Conservation (phyloP, 2,888 invertebrate genomes). For the Tetragonula carbonaria region DNA sequence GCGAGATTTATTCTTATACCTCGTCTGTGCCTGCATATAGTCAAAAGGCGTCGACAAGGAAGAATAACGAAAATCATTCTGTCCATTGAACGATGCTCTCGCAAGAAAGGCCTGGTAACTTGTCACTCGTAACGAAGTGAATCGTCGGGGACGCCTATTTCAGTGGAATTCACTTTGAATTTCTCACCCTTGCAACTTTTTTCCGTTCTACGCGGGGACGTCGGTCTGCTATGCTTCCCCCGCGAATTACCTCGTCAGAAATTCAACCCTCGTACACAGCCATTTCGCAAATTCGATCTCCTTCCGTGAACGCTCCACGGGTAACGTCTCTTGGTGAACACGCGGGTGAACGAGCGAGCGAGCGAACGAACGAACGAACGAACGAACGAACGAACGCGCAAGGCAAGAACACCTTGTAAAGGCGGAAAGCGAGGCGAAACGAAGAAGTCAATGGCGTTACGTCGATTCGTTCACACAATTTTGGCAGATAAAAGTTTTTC, state of each 20-base stretch:
- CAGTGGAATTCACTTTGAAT: conserved; percentile 66
- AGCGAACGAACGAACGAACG: neutral
- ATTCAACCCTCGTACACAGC: conserved; percentile 81
- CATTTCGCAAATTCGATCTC: conserved; percentile 82
- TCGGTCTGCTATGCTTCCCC: conserved; percentile 55
- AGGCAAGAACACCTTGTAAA: conserved; percentile 24
- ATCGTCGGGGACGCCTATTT: conserved; percentile 55
- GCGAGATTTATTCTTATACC: no score
- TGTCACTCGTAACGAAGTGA: conserved; percentile 54
- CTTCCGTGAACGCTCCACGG: conserved; percentile 61
- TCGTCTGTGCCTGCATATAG: neutral
- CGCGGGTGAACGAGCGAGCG: neutral
- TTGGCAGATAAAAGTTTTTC: conserved; percentile 42
- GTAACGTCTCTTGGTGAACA: conserved; percentile 27
- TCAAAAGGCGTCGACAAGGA: neutral
- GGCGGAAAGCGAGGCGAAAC: conserved; percentile 34
- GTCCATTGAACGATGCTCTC: conserved; percentile 40
- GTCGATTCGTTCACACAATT: conserved; percentile 56
- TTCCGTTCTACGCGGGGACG: conserved; percentile 55
- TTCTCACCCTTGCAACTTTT: conserved; percentile 60
- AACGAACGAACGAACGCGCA: neutral
- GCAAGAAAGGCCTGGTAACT: conserved; percentile 40
- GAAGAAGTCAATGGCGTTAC: conserved; percentile 59
- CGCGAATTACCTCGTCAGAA: conserved; percentile 81
- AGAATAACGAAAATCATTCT: conserved; percentile 7